Base-by-base conservation (phyloP, 2,888 invertebrate genomes). In the Merodon equestris region DNA sequence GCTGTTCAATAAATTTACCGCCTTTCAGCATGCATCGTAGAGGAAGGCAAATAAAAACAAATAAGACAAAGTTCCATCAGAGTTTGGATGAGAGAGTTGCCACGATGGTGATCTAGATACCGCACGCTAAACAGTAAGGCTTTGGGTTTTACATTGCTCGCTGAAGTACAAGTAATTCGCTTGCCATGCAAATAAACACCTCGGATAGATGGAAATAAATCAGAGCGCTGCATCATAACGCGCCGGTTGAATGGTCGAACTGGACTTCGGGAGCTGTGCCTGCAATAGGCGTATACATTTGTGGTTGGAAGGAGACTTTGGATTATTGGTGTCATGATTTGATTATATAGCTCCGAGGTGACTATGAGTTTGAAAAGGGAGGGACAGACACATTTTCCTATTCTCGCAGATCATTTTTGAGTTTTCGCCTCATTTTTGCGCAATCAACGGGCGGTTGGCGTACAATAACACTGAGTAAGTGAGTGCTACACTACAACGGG, bases 241-340 rank as follows among this genome's bases (percentile, higher is more conserved):
- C 19, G 63, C 27, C 7, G 27, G 27, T 27, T 27, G 3, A 27
- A 27, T 7, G 7, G 27, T 27, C 27, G 27, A 27, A 51, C 48
- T 63, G 50, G 70, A 44, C 72, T 77, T 72, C 66, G 17, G 67
- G 67, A 73, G 77, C 73, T 42, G n/a, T 56, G 47, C 45, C 63
- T 40, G 27, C 27, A 57, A 10, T 56, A 1, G 36, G 27, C 4
- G 45, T 60, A 53, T 54, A 42, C 50, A 5, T 53, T 48, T 44
- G 50, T 54, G 34, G 44, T 36, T 50, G 64, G 64, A 50, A 72
- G 72, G 64, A 48, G 61, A 56, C 61, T 61, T 61, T 58, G 73
- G 67, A 74, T 70, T 74, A 74, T 79, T 79, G 79, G 79, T 79
- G 74, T 79, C 79, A 79, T 79, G 79, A 79, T 74, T 79, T 79